These are phyloP conservation scores for Protophormia terraenovae DNA, from an alignment of 2,888 invertebrate genomes.

Conservation along the genomic window DNA sequence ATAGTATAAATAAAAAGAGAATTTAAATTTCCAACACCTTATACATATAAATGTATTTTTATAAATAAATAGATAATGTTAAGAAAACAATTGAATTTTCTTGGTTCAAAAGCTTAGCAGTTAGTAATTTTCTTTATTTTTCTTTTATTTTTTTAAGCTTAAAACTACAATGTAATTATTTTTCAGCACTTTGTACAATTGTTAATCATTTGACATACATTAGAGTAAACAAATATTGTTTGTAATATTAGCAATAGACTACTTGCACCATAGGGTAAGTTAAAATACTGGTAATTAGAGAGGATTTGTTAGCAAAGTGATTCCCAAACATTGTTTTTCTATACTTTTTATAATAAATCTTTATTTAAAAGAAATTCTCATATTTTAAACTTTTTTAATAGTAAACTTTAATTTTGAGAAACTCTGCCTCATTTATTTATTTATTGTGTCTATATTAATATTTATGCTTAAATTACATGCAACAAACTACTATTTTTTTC, in stretches of 20 bases:
- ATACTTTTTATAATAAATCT: not conserved
- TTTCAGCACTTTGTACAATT: conserved; percentile 41
- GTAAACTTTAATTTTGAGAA: not conserved
- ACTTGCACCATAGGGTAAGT: not conserved
- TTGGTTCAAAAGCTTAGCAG: not conserved
- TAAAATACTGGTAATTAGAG: not conserved
- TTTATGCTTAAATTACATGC: conserved; percentile 16
- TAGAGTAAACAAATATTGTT: not conserved
- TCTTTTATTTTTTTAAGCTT: not conserved
- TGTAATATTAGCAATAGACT: not conserved
- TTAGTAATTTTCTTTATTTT: not conserved
- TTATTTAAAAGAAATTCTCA: not conserved
- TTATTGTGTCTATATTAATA: not conserved
- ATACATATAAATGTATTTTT: too few relatives aligned
- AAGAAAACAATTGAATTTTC: not conserved
- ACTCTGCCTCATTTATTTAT: not conserved
- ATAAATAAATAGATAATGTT: not conserved
- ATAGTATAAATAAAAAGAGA: not conserved
- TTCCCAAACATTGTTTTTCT: not conserved
- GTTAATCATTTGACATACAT: conserved; percentile 42
- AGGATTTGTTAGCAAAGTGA: not conserved
- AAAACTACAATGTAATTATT: not conserved
- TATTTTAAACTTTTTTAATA: not conserved
- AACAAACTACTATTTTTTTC: not conserved
- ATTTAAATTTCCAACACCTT: not conserved